A percentile compares a stretch with the other conserved stretches of the same genome.
Conservation (phyloP, 2,113 vertebrate species). For the Grammomys surdaster region DNA sequence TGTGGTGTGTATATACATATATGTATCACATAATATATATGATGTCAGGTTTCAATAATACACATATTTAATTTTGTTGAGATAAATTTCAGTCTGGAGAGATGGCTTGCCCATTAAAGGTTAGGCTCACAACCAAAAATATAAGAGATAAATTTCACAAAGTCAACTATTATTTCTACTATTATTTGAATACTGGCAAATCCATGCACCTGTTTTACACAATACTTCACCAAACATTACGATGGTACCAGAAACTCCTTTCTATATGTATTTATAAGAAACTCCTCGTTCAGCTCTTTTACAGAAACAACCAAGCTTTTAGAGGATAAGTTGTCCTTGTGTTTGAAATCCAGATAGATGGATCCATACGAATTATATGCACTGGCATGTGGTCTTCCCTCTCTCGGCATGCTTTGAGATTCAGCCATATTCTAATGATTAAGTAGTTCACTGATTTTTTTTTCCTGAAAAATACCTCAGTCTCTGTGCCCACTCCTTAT, state of each 20-base stretch:
- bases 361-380: neutral
- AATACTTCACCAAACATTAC: neutral
- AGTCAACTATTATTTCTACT: neutral
- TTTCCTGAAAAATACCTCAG: neutral
- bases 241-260: neutral
- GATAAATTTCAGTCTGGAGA: neutral
- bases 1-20: too few relatives aligned
- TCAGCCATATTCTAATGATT: neutral
- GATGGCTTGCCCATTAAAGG: too few relatives aligned
- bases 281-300: rapidly evolving
- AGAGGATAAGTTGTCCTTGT: neutral
- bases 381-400: neutral
- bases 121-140: too few relatives aligned
- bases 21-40: neutral
- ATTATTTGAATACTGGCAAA: constrained; percentile 1
- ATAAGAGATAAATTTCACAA: neutral
- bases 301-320: neutral
- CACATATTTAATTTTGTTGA: neutral
- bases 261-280: neutral
- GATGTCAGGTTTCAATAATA: neutral
- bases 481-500: neutral
- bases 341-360: neutral
- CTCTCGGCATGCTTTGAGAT: neutral
- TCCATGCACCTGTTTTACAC: neutral
- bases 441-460: neutral